Percentiles rank a stretch among this genome's conserved stretches.
These are phyloP conservation scores for Ormyrus labotus DNA, from an alignment of 2,888 invertebrate genomes.

Conservation along the genomic window DNA sequence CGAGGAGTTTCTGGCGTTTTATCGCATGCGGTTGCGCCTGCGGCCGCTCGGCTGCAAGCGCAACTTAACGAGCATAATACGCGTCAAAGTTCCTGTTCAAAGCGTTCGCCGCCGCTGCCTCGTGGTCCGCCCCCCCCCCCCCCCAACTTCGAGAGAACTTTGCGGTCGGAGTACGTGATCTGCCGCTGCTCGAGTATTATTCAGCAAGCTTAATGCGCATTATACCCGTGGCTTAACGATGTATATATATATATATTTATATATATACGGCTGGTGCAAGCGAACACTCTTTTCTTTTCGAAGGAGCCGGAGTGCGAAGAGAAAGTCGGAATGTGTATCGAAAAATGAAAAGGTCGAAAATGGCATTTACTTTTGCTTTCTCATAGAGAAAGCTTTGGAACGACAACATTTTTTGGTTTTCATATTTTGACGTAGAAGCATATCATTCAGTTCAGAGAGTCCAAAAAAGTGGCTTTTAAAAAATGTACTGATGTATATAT, in stretches of 20 bases:
- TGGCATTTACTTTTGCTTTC: too few relatives aligned
- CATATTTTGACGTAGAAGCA: too few relatives aligned
- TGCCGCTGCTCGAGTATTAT: slow-evolving; percentile 44
- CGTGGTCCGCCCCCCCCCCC: not conserved
- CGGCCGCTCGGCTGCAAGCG: slow-evolving; percentile 21
- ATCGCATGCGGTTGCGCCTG: slow-evolving; percentile 40
- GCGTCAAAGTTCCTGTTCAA: slow-evolving; percentile 66
- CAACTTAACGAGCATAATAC: slow-evolving; percentile 69
- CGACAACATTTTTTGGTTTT: too few relatives aligned
- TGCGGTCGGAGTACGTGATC: slow-evolving; percentile 64
- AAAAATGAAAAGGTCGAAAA: too few relatives aligned
- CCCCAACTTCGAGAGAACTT: slow-evolving; percentile 61
- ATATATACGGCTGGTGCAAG: not conserved
- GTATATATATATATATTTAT: too few relatives aligned
- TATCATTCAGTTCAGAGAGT: too few relatives aligned
- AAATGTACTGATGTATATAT: too few relatives aligned
- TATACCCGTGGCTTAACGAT: not conserved
- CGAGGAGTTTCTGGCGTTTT: slow-evolving; percentile 44
- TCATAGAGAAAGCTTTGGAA: too few relatives aligned
- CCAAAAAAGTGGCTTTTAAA: too few relatives aligned
- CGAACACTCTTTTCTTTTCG: too few relatives aligned
- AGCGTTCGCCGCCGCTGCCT: slow-evolving; percentile 56
- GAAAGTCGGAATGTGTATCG: too few relatives aligned
- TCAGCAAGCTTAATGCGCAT: not conserved
- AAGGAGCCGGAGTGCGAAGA: too few relatives aligned